These are phyloP conservation scores for Chondrosia reniformis DNA, from an alignment of 37 sponge, comb jelly and placozoan species.

Conservation along the genomic window DNA sequence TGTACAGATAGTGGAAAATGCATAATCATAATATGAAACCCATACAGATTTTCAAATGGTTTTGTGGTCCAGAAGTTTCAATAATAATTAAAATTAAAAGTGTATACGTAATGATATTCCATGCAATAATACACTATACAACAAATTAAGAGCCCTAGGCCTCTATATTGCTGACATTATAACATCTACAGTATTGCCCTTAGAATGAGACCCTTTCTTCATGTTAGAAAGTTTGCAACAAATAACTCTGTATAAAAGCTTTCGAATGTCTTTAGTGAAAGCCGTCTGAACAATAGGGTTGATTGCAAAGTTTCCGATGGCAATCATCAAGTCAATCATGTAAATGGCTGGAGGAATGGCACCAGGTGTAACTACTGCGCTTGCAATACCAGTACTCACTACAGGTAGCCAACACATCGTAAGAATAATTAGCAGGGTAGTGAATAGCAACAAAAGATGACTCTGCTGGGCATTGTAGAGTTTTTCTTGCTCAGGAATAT, in stretches of 20 bases:
- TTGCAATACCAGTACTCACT: background rate
- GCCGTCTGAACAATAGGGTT: slow-evolving; percentile 26
- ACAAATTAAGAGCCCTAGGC: too few species aligned
- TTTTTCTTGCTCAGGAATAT: background rate
- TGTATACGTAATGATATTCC: too few species aligned
- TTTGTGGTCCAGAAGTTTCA: too few species aligned
- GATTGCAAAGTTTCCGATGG: background rate
- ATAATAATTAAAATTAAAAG: too few species aligned
- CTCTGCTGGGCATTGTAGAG: slow-evolving; percentile 6
- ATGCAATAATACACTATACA: too few species aligned
- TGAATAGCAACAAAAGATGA: background rate
- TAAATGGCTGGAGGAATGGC: slow-evolving; percentile 7
- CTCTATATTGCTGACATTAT: too few species aligned
- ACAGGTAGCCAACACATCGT: slow-evolving; percentile 23
- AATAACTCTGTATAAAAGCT: background rate
- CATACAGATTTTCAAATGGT: too few species aligned
- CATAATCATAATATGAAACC: too few species aligned
- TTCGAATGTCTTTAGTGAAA: slow-evolving; percentile 14
- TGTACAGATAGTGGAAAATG: too few species aligned
- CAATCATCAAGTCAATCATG: slow-evolving; percentile 8
- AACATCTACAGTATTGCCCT: too few species aligned
- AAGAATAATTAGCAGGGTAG: background rate
- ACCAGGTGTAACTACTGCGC: background rate
- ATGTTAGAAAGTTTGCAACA: too few species aligned
- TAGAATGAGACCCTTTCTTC: too few species aligned